Conservation (phyloP, 2,888 invertebrate species). For the Nysson spinosus region DNA sequence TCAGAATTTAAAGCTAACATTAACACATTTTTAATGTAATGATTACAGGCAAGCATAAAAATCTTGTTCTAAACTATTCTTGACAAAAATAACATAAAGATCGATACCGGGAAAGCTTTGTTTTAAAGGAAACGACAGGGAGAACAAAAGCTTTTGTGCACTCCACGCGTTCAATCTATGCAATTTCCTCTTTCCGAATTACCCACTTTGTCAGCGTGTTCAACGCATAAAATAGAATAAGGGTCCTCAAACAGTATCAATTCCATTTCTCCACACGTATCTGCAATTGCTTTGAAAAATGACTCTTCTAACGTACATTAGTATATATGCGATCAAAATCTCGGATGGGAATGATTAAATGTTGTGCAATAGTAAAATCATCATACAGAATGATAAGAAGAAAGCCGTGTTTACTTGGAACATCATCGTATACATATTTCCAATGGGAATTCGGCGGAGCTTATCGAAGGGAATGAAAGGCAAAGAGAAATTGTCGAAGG, state of each 20-base stretch:
- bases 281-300: too few relatives aligned
- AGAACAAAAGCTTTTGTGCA: neutral
- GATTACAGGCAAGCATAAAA: too few relatives aligned
- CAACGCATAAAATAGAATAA: conserved; percentile 29
- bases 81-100: too few relatives aligned
- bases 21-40: too few relatives aligned
- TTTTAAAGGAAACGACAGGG: neutral
- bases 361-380: neutral
- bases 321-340: too few relatives aligned
- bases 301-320: too few relatives aligned
- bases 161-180: conserved; percentile 1
- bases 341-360: too few relatives aligned
- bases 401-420: neutral
- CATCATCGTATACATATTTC: neutral
- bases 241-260: too few relatives aligned
- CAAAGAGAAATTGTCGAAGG: conserved; percentile 35
- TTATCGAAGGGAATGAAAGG: conserved; percentile 29
- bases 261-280: too few relatives aligned
- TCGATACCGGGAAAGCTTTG: too few relatives aligned
- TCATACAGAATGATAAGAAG: neutral
- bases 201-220: conserved; percentile 13
- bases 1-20: neutral
- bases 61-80: too few relatives aligned
- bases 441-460: conserved; percentile 21
- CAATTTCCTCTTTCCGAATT: conserved; percentile 48